Evolutionary conservation across 2,797 vertebrate species (phyloP).

Genomic region (Bovichtus diacanthus): DNA sequence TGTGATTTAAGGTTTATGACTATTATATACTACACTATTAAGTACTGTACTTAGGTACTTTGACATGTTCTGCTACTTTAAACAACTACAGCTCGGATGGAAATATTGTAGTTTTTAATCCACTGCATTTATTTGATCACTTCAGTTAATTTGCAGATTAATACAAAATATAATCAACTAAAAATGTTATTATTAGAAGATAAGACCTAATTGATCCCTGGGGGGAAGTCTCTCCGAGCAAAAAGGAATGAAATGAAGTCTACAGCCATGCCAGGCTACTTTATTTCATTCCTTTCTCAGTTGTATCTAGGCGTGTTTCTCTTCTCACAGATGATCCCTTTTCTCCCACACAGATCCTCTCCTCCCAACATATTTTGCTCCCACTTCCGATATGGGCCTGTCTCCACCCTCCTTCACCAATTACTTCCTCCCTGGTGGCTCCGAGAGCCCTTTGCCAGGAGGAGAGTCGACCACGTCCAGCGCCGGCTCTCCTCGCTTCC

Average conservation of each 20-base stretch:
- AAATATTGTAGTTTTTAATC: not conserved
- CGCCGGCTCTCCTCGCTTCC: constrained; percentile 89
- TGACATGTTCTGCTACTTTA: not conserved
- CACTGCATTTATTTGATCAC: not conserved
- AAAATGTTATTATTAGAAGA: too few relatives aligned
- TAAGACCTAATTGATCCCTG: not conserved
- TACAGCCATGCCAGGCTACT: not conserved
- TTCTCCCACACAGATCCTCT: constrained; percentile 75
- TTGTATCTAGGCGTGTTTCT: not conserved
- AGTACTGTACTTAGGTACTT: not conserved
- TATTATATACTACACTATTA: too few relatives aligned
- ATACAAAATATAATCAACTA: not conserved
- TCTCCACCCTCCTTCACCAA: constrained; percentile 66
- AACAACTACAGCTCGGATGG: not conserved
- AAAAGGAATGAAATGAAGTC: too few relatives aligned
- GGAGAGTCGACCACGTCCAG: constrained; percentile 87
- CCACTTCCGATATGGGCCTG: constrained; percentile 43
- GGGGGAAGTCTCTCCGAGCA: not conserved
- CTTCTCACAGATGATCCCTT: constrained; percentile 10
- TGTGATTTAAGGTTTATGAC: not conserved
- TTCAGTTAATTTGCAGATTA: not conserved
- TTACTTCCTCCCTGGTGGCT: constrained; percentile 58
- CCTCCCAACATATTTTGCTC: constrained; percentile 51
- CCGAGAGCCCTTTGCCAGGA: constrained; percentile 65
- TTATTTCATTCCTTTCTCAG: not conserved